Percentiles rank a stretch among this genome's conserved stretches.
Evolutionary conservation across 1,140 invertebrate genomes (phyloP).

Genomic region (Platorchestia sp.): DNA sequence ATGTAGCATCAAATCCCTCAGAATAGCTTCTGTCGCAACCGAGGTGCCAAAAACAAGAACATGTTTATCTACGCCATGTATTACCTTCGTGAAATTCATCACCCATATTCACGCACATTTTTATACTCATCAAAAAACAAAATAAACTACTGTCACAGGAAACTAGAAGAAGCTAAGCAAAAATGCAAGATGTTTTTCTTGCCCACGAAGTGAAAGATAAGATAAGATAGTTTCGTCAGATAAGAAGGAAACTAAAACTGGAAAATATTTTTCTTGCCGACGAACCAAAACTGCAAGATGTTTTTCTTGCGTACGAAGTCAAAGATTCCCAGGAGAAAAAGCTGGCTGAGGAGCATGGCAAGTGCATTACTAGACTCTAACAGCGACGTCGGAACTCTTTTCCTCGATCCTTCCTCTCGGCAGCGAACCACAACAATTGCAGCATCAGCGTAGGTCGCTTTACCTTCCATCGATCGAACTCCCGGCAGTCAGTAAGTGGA

Average conservation of each 20-base stretch:
- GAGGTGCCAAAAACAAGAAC: too few species aligned
- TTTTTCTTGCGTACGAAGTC: not conserved
- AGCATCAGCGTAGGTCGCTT: not conserved
- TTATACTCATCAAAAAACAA: too few species aligned
- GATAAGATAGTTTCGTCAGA: too few species aligned
- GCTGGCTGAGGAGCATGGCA: not conserved
- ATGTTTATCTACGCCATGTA: too few species aligned
- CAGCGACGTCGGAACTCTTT: not conserved
- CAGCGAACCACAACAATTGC: not conserved
- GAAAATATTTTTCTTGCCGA: not conserved
- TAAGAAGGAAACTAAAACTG: not conserved
- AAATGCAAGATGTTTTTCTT: not conserved
- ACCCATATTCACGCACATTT: too few species aligned
- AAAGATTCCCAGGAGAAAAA: not conserved
- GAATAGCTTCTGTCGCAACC: too few species aligned
- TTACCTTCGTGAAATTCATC: too few species aligned
- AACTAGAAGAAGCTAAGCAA: too few species aligned
- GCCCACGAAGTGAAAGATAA: not conserved
- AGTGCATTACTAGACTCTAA: not conserved
- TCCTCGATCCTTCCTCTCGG: not conserved
- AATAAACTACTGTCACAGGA: too few species aligned
- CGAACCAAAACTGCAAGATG: not conserved
- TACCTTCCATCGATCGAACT: not conserved
- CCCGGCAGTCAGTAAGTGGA: not conserved
- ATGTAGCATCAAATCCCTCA: too few species aligned